These are phyloP conservation scores for Perizoma flavofasciatum DNA, from an alignment of 2,888 invertebrate species.

Conservation along the genomic window DNA sequence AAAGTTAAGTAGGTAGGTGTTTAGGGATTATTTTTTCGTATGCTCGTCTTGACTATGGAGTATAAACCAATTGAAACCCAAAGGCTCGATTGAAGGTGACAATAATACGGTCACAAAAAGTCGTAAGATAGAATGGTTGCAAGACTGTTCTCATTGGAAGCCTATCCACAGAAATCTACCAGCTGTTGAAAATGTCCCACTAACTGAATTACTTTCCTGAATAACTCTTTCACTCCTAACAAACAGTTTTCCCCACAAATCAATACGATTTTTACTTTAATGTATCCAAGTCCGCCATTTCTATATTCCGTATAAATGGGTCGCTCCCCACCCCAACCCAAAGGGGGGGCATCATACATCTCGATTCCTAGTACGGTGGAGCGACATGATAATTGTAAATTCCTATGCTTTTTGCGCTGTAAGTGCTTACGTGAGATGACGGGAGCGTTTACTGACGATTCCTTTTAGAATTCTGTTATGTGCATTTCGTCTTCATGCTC, in stretches of 20 bases:
- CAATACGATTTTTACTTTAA: conserved; percentile 51
- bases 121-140: too few species aligned
- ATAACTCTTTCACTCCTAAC: too few species aligned
- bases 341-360: conserved; percentile 53
- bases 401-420: conserved; percentile 47
- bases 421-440: conserved; percentile 24
- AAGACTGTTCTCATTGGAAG: too few species aligned
- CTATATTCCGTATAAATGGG: conserved; percentile 66
- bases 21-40: too few species aligned
- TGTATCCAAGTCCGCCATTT: conserved; percentile 52
- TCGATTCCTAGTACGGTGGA: conserved; percentile 53
- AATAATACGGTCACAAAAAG: too few species aligned
- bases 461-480: conserved; percentile 39
- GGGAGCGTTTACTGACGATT: conserved; percentile 21
- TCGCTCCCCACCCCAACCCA: conserved; percentile 46
- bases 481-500: conserved; percentile 49
- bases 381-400: conserved; percentile 56
- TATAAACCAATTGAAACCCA: too few species aligned
- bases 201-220: too few species aligned
- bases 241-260: conserved; percentile 33
- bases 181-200: too few species aligned
- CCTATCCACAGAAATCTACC: too few species aligned
- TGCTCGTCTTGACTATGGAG: too few species aligned
- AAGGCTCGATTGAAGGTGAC: too few species aligned
- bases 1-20: too few species aligned